Percentiles rank a stretch among this genome's conserved stretches.
Evolutionary conservation across 2,113 vertebrate genomes (phyloP).

Genomic region (Argyrosomus japonicus): DNA sequence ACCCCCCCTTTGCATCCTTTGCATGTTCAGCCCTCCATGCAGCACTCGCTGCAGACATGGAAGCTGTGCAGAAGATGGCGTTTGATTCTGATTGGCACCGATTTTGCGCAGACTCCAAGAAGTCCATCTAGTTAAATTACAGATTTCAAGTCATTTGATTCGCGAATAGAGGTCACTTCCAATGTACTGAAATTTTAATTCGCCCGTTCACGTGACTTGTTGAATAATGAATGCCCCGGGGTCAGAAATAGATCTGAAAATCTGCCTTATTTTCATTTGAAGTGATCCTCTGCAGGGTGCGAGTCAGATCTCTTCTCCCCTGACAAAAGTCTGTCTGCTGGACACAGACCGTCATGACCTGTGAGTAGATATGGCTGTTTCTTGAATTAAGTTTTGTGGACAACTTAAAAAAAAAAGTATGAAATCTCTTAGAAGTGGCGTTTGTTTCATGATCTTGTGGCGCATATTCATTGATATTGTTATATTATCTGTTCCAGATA

Average conservation of each 20-base stretch:
- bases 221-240: slow-evolving; percentile 95
- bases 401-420: background rate
- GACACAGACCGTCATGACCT: slow-evolving; percentile 64
- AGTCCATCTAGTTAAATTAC: slow-evolving; percentile 73
- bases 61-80: slow-evolving; percentile 55
- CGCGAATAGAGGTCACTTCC: slow-evolving; percentile 82
- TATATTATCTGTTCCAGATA: background rate
- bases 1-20: too few relatives aligned
- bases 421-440: background rate
- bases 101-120: slow-evolving; percentile 70
- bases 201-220: slow-evolving; percentile 90
- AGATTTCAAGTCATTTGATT: slow-evolving; percentile 78
- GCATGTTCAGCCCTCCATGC: background rate
- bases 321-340: slow-evolving; percentile 51
- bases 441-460: background rate
- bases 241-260: slow-evolving; percentile 92
- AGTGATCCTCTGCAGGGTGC: slow-evolving; percentile 89
- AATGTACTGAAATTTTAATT: slow-evolving; percentile 94
- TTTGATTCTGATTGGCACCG: slow-evolving; percentile 69
- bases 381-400: background rate
- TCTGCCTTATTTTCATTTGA: slow-evolving; percentile 90
- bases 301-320: slow-evolving; percentile 85
- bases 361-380: slow-evolving; percentile 74
- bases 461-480: background rate
- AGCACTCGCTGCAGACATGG: slow-evolving; percentile 33